Conservation (phyloP, 1,140 invertebrate genomes). For the Pogonomyrmex californicus region DNA sequence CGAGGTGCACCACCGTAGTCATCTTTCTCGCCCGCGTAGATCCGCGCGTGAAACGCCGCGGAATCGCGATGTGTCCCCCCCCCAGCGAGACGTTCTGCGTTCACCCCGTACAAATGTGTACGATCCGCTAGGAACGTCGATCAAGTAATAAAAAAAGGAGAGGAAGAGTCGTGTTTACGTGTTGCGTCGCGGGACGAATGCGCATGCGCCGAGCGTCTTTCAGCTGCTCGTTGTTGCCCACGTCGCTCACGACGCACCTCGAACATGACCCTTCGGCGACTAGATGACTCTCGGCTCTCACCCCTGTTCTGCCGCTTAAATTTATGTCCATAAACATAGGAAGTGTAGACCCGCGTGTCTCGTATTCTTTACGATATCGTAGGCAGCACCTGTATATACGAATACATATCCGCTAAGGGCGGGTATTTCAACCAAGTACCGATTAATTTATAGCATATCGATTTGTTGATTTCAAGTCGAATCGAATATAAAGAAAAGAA, state of each 20-base stretch:
- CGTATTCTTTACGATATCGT: too few species aligned
- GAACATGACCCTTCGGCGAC: background rate
- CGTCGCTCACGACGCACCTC: background rate
- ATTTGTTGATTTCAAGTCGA: too few species aligned
- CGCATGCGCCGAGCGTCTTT: constrained; percentile 76
- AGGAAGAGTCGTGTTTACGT: constrained; percentile 80
- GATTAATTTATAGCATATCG: too few species aligned
- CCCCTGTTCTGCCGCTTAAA: too few species aligned
- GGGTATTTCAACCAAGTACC: too few species aligned
- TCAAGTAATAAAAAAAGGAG: constrained; percentile 69
- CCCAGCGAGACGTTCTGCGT: background rate
- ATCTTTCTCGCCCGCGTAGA: constrained; percentile 55
- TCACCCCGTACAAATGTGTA: constrained; percentile 36
- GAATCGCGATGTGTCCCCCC: constrained; percentile 34
- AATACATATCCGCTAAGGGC: too few species aligned
- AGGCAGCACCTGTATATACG: too few species aligned
- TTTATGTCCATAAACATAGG: background rate
- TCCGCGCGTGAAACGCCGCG: constrained; percentile 62
- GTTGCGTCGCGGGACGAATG: constrained; percentile 66
- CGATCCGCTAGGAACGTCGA: constrained; percentile 53
- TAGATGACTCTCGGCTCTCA: background rate
- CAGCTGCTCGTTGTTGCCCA: background rate
- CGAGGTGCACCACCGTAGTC: constrained; percentile 1
- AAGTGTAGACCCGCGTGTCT: too few species aligned
- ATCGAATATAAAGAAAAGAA: too few species aligned